Evolutionary conservation across 2,113 vertebrate genomes (phyloP), one percentile per base, ranked within the genome.

Genomic region (Gopherus flavomarginatus): DNA sequence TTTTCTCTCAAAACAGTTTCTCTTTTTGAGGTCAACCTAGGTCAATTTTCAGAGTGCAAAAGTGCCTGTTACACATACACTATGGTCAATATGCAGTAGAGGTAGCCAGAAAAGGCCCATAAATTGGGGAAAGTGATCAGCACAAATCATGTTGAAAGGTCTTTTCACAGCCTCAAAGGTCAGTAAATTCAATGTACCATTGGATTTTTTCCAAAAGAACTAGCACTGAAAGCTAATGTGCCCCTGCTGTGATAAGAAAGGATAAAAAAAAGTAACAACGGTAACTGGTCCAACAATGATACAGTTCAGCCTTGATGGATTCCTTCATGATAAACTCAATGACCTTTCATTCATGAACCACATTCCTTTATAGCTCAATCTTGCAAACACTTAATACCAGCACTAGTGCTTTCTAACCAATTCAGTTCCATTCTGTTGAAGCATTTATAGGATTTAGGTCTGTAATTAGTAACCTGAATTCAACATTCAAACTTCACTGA

Each of bases 201-300:
- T 95, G 95, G 89, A 96, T 88, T 59, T 94, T 42, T 81, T 94
- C 90, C 90, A 94, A 38, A 78, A 85, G 78, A 87, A 94, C 85
- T 87, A 94, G 29, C 83, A 95, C 65, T 97, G 85, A 69, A 77
- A 93, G 84, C 94, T 96, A 91, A 97, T 95, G 83, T 92, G 86
- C 95, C 95, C 91, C 85, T 47, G 4, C 92, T 93, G 85, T 88
- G 93, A 97, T 98, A 97, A 97, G 90, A 96, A 97, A 97, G 0
- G 56, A 90, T 88, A 92, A 27, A 93, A 92, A 92, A 57, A 92
- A 89, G 95, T 82, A 57, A 94, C 94, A 93, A 97, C 97, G 88
- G 81, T 95, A 97, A 96, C 97, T 98, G 91, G 90, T 94, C n/a
- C 69, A 90, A 47, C 88, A 97, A 8, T 87, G 87, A 98, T 97